These are phyloP conservation scores for Phenacoccus solenopsis DNA, from an alignment of 1,140 invertebrate species.

Conservation along the genomic window DNA sequence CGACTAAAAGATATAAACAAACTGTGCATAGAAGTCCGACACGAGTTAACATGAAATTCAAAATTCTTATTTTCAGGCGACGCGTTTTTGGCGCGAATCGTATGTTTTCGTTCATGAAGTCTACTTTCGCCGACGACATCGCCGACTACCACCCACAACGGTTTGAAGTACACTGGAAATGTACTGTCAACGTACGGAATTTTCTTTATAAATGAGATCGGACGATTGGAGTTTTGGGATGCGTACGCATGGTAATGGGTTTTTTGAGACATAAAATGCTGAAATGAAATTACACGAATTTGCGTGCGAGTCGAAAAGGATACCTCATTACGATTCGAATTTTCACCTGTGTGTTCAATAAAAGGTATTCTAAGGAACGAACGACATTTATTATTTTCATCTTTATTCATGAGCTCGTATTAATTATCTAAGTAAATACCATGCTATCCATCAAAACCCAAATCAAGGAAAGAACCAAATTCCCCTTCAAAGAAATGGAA, in stretches of 20 bases:
- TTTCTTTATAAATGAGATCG: neutral
- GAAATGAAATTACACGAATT: too few species aligned
- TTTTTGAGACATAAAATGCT: too few species aligned
- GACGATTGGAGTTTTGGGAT: neutral
- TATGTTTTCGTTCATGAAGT: neutral
- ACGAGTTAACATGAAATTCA: conserved; percentile 22
- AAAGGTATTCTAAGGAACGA: too few species aligned
- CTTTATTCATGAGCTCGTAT: too few species aligned
- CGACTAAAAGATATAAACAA: conserved; percentile 32
- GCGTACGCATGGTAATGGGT: neutral
- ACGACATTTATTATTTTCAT: too few species aligned
- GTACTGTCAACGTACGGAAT: neutral
- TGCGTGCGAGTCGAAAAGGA: too few species aligned
- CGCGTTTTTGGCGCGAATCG: neutral
- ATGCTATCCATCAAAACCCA: too few species aligned
- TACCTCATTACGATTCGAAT: too few species aligned
- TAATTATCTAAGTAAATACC: too few species aligned
- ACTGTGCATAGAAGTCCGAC: conserved; percentile 33
- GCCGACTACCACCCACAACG: neutral
- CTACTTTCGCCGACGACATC: neutral
- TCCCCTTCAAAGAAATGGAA: too few species aligned
- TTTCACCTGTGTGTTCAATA: too few species aligned
- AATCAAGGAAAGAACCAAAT: too few species aligned
- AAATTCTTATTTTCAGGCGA: neutral
- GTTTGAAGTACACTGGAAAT: neutral